Base-by-base conservation (phyloP, 2,888 invertebrate species). In the Habrosyne pyritoides region DNA sequence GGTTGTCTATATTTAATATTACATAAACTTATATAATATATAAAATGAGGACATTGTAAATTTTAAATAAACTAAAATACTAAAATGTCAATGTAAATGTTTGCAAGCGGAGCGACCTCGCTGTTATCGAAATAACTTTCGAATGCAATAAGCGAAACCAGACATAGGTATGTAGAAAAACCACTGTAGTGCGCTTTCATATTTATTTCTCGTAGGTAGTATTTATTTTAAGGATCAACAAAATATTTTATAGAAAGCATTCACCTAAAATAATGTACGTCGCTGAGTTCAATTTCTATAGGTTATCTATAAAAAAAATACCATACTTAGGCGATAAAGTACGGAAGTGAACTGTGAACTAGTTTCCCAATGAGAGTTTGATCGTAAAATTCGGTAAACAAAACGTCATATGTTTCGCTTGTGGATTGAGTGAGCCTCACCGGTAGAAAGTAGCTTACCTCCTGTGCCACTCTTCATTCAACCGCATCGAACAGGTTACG, bases 391-490 rank as follows among this genome's bases (percentile, higher is more conserved):
- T 80, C 66, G 68, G 76, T 81, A 79, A 81, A 78, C 77, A 77
- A 74, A 72, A 65, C 69, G 71, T 83, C 81, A 83, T 83, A 81
- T 84, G 83, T 75, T 62, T 57, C 65, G 70, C 67, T 71, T 68
- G 78, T 68, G 67, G 75, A 69, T 36, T 42, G 8, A n/a, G n/a
- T 18, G 18, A 6, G n/a, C 10, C 61, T 74, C 76, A 79, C 83
- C 79, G 82, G 86, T 91, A 91, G 91, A 91, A 91, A 91, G 91
- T 90, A 88, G 89, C 86, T 85, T 86, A 86, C 89, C 87, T 88
- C 87, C 83, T 87, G 84, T 77, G 83, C 87, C 83, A 86, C 86
- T 90, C 89, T 90, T 89, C 89, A 91, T 91, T 91, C 87, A 91
- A 77, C 81, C 79, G 81, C 79, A 78, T 73, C 73, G 85, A 89